Conservation (phyloP, 2,113 vertebrate genomes). For the Rhea pennata region DNA sequence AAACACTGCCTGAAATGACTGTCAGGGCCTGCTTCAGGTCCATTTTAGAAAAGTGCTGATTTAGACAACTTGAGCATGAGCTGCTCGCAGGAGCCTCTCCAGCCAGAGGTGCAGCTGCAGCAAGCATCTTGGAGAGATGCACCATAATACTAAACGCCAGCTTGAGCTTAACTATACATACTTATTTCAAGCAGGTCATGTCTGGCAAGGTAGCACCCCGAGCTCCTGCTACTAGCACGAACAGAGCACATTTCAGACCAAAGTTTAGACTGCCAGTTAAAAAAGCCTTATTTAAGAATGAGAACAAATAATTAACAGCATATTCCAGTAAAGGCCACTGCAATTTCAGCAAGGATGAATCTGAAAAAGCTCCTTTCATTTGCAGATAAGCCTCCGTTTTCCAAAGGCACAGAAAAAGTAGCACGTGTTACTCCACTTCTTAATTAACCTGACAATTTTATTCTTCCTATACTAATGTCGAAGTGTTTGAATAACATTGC, state of each 20-base stretch:
- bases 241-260: neutral
- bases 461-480: no score
- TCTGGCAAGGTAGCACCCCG: neutral
- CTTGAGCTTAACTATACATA: neutral
- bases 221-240: neutral
- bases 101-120: neutral
- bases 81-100: neutral
- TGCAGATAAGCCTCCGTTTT: neutral
- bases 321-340: neutral
- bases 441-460: no score
- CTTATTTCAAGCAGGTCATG: neutral
- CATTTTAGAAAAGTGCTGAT: neutral
- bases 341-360: neutral
- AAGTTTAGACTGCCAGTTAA: neutral
- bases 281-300: neutral
- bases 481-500: no score
- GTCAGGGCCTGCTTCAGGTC: neutral
- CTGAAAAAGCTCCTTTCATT: neutral
- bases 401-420: no score
- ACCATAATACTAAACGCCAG: neutral
- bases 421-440: no score
- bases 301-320: neutral
- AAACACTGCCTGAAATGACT: neutral
- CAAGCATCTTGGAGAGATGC: slow-evolving; percentile 12
- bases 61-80: neutral